Base-by-base conservation (phyloP, 2,888 invertebrate genomes). In the Omphaloscelis lunosa region DNA sequence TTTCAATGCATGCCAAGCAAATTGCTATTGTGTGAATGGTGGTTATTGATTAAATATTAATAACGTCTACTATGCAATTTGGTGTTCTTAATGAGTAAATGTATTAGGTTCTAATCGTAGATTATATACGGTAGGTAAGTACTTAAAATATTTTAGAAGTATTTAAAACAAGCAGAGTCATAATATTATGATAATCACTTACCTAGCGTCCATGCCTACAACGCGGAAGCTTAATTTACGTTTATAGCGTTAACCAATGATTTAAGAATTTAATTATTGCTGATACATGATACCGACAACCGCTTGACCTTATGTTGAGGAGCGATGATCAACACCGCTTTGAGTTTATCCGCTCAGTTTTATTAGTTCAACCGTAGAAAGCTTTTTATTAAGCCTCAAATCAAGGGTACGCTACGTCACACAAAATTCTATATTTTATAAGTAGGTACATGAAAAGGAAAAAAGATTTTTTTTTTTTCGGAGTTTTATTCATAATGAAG, bases 221-320 rank as follows among this genome's bases (percentile, higher is more conserved):
- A 63, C 63, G 63, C 81, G 78, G 81, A 81, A 81, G 67, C 15
- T 34, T 39, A 68, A 39, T 58, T 45, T 66, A 27, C n/a, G n/a
- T n/a, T n/a, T 69, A 39, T 61, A 51, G 27, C 56, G 58, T 56
- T 51, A 66, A 66, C 66, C 27, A 23, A 48, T 29, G 66, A 67
- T 27, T 66, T 66, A 27, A 66, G 48, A 67, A 48, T 29, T 45
- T 45, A 45, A 12, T 29, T 45, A 23, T 67, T 29, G 8, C 5
- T 45, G 45, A 45, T 45, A 45, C 45, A 34, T 27, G 29, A 23
- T 72, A 73, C 48, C 27, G 6, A 51, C 27, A 41, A 51, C 39
- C 6, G 34, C 39, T 68, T 72, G 79, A 83, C 67, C 39, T 56
- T 70, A 77, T 3, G 45, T 65, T 63, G 48, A 41, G 7, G 20